Conservation (phyloP, 2,888 invertebrate species). For the Chaitophorus viminalis region DNA sequence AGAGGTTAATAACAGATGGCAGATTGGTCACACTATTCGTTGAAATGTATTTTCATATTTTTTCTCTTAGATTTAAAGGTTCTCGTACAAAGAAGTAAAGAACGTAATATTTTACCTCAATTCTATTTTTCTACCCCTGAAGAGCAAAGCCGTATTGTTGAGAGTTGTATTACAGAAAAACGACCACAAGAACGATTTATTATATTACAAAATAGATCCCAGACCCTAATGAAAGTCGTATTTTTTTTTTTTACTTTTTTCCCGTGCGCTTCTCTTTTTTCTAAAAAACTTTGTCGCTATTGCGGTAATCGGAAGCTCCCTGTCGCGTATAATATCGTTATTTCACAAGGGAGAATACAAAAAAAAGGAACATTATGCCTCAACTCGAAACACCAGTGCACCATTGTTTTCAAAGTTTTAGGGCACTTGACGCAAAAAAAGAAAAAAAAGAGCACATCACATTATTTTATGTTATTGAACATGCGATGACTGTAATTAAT, state of each 20-base stretch:
- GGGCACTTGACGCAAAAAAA: constrained; percentile 32
- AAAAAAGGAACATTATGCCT: constrained; percentile 44
- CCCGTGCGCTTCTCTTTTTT: constrained; percentile 21
- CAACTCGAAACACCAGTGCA: constrained; percentile 38
- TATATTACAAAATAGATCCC: constrained; percentile 48
- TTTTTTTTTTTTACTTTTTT: constrained; percentile 42
- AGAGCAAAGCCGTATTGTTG: constrained; percentile 44
- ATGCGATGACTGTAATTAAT: constrained; percentile 43
- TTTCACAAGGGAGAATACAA: constrained; percentile 43
- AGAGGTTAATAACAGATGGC: constrained; percentile 16
- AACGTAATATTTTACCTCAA: constrained; percentile 46
- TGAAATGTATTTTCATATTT: constrained; percentile 30
- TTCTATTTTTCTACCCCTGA: constrained; percentile 48
- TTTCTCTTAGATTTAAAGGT: not conserved
- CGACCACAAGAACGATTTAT: constrained; percentile 54
- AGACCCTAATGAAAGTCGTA: constrained; percentile 55
- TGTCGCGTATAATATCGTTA: constrained; percentile 59
- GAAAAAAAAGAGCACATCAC: constrained; percentile 19
- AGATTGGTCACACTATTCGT: not conserved
- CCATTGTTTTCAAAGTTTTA: constrained; percentile 54
- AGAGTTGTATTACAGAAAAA: constrained; percentile 53
- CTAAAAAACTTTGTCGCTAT: constrained; percentile 52
- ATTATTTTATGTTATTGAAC: constrained; percentile 49
- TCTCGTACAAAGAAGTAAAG: constrained; percentile 33
- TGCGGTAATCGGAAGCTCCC: constrained; percentile 57